phyloP scores from a whole-genome alignment of 1,140 invertebrate genomes.

The Whitmania pigra region DNA sequence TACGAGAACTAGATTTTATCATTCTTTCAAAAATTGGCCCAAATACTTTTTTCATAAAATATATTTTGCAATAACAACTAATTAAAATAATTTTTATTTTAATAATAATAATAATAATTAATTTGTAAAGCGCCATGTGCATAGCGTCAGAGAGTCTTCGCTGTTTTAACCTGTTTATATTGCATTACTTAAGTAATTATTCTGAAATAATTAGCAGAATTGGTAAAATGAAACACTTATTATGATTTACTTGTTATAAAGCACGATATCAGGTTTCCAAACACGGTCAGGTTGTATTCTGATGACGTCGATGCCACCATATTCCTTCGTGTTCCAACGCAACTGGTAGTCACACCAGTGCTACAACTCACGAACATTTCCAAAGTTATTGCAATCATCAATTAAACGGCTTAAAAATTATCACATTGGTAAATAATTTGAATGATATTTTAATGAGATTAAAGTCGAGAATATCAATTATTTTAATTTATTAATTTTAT shows the following conservation, averaged over 20 bases:
- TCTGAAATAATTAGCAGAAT: background rate
- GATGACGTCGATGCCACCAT: background rate
- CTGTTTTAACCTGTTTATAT: no score
- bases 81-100: constrained; percentile 1
- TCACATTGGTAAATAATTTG: no score
- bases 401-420: no score
- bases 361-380: background rate
- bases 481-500: no score
- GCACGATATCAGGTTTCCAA: constrained; percentile 93
- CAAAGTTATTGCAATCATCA: no score
- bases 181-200: background rate
- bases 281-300: constrained; percentile 37
- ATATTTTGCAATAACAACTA: background rate
- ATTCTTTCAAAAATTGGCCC: no score
- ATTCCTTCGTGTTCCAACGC: constrained; percentile 4
- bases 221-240: background rate
- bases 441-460: background rate
- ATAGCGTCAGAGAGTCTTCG: no score
- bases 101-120: no score
- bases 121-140: no score
- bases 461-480: background rate
- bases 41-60: background rate
- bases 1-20: no score
- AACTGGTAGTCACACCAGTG: constrained; percentile 16
- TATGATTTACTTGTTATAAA: constrained; percentile 76